Evolutionary conservation across 2,797 vertebrate species (phyloP).

Genomic region (Pygocentrus nattereri): DNA sequence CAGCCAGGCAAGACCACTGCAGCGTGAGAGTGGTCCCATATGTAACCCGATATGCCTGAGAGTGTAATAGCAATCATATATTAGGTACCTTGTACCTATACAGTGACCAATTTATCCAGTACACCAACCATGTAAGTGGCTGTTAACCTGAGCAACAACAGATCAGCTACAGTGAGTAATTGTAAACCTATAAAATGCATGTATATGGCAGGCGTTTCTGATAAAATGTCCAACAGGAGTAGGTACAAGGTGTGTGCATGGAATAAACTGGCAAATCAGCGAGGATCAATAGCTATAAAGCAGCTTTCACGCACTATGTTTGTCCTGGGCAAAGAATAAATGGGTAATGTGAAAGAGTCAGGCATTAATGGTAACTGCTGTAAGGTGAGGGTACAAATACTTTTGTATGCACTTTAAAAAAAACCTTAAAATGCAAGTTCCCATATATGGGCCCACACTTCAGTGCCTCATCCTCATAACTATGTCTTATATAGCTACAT

Average conservation of each 20-base stretch:
- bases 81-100: background rate
- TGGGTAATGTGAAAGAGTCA: background rate
- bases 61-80: background rate
- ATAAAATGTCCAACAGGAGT: background rate
- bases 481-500: background rate
- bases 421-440: no score
- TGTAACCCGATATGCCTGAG: constrained; percentile 26
- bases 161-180: background rate
- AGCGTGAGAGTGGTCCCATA: constrained; percentile 7
- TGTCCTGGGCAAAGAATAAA: background rate
- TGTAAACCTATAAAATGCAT: background rate
- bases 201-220: background rate
- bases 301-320: background rate
- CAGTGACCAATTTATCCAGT: background rate
- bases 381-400: background rate
- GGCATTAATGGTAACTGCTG: background rate
- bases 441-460: no score
- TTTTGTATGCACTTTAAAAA: background rate
- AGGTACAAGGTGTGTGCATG: background rate
- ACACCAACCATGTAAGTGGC: background rate
- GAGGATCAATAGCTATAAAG: constrained; percentile 16
- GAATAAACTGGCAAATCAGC: background rate
- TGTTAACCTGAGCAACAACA: background rate
- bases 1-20: constrained; percentile 26
- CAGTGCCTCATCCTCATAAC: no score